Base-by-base conservation (phyloP, 2,888 invertebrate genomes). In the Abrostola tripartita region DNA sequence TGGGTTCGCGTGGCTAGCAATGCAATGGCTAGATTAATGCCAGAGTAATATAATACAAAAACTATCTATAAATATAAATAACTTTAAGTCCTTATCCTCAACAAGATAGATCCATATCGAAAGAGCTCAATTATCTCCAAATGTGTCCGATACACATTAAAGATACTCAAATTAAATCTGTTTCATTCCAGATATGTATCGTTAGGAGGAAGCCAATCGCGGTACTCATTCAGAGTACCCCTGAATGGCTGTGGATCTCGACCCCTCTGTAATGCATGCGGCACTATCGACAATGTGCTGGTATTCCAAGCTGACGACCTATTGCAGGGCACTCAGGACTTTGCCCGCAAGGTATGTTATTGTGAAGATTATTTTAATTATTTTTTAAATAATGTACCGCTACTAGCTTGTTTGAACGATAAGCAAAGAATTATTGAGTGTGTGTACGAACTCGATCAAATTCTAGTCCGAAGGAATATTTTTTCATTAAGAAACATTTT, bases 231-330 rank as follows among this genome's bases (percentile, higher is more conserved):
- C 90, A 88, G 92, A 71, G 95, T 97, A n/a, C 96, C 96, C 10
- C 90, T 96, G 72, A 93, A 95, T 51, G 96, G 95, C 42, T 96
- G 96, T 78, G 96, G 96, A 4, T 95, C 96, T 51, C 91, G 95
- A 36, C 95, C 96, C 0, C 94, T 96, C 0, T 96, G 96, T 82
- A 93, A 95, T 10, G 94, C 96, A 1, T 96, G 96, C 71, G 95
- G 95, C 12, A 95, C 96, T 37, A 90, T 96, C 54, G 96, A 96
- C 87, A 96, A 96, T 74, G 95, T 96, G 35, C 94, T 96, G 7
- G 95, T 97, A 65, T 96, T 97, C 82, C 97, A 97, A 87, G 94
- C 96, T 56, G 96, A 97, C 76, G 96, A 96, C 77, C 92, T 95
- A 61, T 95, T 96, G 14, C 96, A 96, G 85, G 96, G 96, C 79